A percentile compares a stretch with the other conserved stretches of the same genome.
Conservation (phyloP, 2,113 vertebrate species). For the Catharus fuscescens region DNA sequence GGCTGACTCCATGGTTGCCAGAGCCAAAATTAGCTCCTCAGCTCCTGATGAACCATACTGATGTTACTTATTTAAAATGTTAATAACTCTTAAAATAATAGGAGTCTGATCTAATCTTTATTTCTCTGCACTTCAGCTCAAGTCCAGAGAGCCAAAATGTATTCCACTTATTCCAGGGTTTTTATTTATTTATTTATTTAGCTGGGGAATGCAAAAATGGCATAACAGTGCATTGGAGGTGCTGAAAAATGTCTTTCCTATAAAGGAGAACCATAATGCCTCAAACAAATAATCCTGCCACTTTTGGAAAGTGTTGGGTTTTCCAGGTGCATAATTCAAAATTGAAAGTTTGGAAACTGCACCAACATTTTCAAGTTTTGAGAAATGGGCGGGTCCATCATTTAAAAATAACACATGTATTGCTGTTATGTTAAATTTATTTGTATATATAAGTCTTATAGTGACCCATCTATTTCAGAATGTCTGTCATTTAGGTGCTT, state of each 20-base stretch:
- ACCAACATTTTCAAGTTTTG: background rate
- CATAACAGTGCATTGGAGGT: background rate
- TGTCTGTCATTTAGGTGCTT: background rate
- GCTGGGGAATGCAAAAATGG: background rate
- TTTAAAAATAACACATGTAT: background rate
- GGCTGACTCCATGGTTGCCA: background rate
- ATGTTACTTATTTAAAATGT: slow-evolving; percentile 1
- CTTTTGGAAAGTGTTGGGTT: background rate
- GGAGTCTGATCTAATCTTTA: background rate
- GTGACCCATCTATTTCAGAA: background rate
- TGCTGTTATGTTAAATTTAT: background rate
- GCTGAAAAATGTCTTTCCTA: background rate
- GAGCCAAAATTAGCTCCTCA: slow-evolving; percentile 24
- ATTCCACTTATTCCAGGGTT: background rate
- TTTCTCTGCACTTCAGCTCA: background rate
- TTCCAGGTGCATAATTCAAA: background rate
- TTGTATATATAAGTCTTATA: background rate
- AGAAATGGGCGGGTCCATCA: background rate
- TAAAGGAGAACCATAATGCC: background rate
- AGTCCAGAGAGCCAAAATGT: background rate
- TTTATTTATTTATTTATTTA: background rate
- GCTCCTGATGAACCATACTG: background rate
- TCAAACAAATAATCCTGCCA: background rate
- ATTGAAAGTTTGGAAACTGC: background rate
- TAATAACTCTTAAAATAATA: slow-evolving; percentile 33